Percentiles rank a stretch among this genome's conserved stretches.
Conservation (phyloP, 2,888 invertebrate genomes). For the Sminthurinus aureus region DNA sequence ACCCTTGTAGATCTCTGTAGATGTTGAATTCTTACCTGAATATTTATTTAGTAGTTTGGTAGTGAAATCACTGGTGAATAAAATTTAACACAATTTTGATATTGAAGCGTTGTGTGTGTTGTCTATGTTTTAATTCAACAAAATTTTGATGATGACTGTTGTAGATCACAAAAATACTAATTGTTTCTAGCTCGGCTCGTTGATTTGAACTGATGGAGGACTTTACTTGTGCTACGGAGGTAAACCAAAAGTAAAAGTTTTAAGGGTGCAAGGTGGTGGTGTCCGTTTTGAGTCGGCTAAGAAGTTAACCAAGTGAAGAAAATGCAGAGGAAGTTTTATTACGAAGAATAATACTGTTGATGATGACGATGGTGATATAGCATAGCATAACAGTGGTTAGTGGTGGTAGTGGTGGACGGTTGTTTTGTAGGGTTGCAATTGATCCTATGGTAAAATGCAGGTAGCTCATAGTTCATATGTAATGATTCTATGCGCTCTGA, state of each 20-base stretch:
- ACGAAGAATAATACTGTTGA: no score
- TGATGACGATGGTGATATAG: no score
- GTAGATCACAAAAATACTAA: slow-evolving; percentile 29
- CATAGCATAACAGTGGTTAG: no score
- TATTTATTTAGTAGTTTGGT: not conserved
- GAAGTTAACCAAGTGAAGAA: slow-evolving; percentile 35
- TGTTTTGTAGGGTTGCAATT: no score
- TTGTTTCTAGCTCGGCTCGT: slow-evolving; percentile 47
- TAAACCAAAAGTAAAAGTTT: slow-evolving; percentile 54
- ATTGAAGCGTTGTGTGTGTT: slow-evolving; percentile 8
- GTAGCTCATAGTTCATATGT: no score
- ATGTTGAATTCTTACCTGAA: slow-evolving; percentile 29
- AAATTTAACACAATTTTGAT: slow-evolving; percentile 20
- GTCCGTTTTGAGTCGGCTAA: slow-evolving; percentile 28
- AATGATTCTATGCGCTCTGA: no score
- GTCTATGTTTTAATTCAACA: no score
- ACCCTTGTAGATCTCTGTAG: not conserved
- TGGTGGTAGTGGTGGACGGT: no score
- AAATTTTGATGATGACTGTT: not conserved
- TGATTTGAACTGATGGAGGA: slow-evolving; percentile 47
- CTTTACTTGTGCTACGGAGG: slow-evolving; percentile 47
- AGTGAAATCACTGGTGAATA: slow-evolving; percentile 34
- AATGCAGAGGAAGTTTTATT: slow-evolving; percentile 31
- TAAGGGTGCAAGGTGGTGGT: slow-evolving; percentile 31
- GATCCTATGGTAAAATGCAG: no score